Conservation (phyloP, 1,140 invertebrate genomes). For the Calliphora vicina region DNA sequence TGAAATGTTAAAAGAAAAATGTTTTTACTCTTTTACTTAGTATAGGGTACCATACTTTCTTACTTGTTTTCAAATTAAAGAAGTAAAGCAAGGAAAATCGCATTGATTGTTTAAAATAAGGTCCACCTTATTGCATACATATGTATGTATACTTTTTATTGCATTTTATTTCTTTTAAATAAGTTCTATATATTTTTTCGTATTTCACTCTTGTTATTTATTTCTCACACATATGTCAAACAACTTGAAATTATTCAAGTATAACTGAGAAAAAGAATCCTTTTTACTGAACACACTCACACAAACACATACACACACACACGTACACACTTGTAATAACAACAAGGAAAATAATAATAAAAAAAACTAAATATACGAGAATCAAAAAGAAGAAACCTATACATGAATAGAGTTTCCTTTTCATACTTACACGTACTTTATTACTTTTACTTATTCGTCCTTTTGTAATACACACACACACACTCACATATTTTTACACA, state of each 20-base stretch:
- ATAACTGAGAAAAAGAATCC: constrained; percentile 2
- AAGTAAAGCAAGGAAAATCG: no score
- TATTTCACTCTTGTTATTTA: background rate
- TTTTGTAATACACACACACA: background rate
- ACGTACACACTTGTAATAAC: no score
- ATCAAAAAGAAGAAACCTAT: no score
- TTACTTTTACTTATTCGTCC: background rate
- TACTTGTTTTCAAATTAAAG: no score
- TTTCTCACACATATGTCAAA: background rate
- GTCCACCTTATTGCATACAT: no score
- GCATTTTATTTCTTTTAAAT: background rate
- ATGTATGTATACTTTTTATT: background rate
- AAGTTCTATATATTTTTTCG: background rate
- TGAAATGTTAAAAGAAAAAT: no score
- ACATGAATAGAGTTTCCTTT: background rate
- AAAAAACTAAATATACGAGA: no score
- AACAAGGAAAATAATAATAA: no score
- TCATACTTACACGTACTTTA: background rate
- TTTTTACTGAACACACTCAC: background rate
- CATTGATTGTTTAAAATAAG: no score
- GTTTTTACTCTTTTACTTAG: no score
- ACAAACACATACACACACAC: background rate
- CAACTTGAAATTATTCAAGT: constrained; percentile 20
- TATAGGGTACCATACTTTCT: no score
- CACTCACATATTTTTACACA: background rate